Evolutionary conservation across 2,113 vertebrate species (phyloP).

Genomic region (Brachypodius melanocephalos): DNA sequence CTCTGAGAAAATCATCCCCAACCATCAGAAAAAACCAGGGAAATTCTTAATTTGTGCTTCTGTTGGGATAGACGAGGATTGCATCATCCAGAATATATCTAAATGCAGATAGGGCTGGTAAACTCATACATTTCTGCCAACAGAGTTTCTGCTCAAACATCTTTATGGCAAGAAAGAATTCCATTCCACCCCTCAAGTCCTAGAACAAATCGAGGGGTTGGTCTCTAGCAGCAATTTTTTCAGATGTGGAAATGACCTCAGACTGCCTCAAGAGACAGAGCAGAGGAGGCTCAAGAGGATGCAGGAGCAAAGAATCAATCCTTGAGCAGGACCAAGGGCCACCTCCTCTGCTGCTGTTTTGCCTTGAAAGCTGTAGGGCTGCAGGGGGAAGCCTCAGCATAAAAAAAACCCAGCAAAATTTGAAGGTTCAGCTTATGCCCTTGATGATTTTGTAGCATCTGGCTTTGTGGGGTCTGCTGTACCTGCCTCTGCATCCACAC

Average conservation of each 20-base stretch:
- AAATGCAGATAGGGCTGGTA: neutral
- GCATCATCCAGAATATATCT: neutral
- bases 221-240: neutral
- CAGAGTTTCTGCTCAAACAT: neutral
- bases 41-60: neutral
- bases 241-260: neutral
- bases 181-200: neutral
- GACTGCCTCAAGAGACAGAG: neutral
- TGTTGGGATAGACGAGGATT: neutral
- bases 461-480: neutral
- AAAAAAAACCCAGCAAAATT: fast-evolving
- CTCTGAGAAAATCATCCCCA: neutral
- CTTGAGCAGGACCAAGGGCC: neutral
- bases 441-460: neutral
- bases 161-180: conserved; percentile 5
- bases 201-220: neutral
- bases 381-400: neutral
- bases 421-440: neutral
- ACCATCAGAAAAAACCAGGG: neutral
- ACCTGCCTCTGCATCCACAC: neutral
- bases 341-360: neutral
- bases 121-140: neutral
- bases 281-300: neutral
- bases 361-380: neutral
- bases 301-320: neutral